Base-by-base conservation (phyloP, 2,797 vertebrate species). In the Melanogrammus aeglefinus region DNA sequence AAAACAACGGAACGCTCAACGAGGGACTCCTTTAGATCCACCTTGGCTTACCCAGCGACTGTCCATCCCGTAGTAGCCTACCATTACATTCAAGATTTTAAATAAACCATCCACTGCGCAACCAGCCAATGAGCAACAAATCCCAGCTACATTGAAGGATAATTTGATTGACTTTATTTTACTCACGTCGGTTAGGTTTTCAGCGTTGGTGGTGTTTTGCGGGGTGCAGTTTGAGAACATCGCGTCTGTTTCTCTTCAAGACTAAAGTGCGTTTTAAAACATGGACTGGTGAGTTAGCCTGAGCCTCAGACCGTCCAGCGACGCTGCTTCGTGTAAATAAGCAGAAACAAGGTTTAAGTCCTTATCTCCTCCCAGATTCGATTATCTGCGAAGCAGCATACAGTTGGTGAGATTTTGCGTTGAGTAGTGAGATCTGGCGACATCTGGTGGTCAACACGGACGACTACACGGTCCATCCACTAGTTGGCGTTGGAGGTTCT, bases 161-260 rank as follows among this genome's bases (percentile, higher is more conserved):
- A 5, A 27, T 27, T 69, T 12, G 24, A 69, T 69, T 69, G 12
- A 3, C 7, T 69, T 10, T 69, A 27, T 12, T 69, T 69, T 69
- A 85, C 89, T 91, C 77, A 93, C 93, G 81, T 79, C 35, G 0
- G 84, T 89, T 91, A 87, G 92, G 89, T 94, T 88, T 33, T 82
- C 77, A 3, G 86, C 76, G 1, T 74, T 8, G 0, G 89, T 91
- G 2, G 76, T 86, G 81, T 94, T 93, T 0, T 69, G 78, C 78
- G 79, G 76, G 0, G 81, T 41, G 44, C 39, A 44, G 81, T 84
- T 88, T 74, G 33, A 39, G 1, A 71, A 18, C 36, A 77, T 3
- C 27, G 73, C 69, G 71, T 74, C 74, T 38, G 78, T 33, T 0
- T 0, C 69, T 7, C 31, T 35, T 8, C 16, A 8, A 38, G 72